Evolutionary conservation across 2,113 vertebrate species (phyloP).

Genomic region (Calyptommatus sinebrachiatus): DNA sequence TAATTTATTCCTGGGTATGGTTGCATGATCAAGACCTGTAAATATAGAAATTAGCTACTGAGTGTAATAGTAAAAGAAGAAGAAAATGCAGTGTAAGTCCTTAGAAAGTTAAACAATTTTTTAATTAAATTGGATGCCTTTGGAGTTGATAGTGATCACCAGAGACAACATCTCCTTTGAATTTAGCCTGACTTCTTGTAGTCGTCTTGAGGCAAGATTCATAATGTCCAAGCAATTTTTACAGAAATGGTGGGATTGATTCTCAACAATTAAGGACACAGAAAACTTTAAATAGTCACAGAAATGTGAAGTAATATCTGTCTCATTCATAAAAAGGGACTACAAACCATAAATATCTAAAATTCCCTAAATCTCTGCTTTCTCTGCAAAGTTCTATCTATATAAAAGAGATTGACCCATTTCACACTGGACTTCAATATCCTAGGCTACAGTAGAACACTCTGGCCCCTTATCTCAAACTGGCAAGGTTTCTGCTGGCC

Average conservation of each 20-base stretch:
- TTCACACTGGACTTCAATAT: too few relatives aligned
- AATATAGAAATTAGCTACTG: slow-evolving; percentile 35
- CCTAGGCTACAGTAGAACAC: too few relatives aligned
- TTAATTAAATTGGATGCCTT: neutral
- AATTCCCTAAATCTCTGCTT: too few relatives aligned
- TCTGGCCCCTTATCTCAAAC: too few relatives aligned
- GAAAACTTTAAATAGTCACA: too few relatives aligned
- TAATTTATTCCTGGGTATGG: slow-evolving; percentile 28
- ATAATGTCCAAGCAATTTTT: neutral
- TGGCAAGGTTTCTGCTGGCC: too few relatives aligned
- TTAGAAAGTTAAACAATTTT: slow-evolving; percentile 32
- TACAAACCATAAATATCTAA: too few relatives aligned
- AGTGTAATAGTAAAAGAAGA: neutral
- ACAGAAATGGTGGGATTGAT: neutral
- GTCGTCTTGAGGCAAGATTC: neutral
- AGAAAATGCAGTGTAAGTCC: neutral
- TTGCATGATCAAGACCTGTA: slow-evolving; percentile 42
- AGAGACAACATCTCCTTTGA: neutral
- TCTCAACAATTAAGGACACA: neutral
- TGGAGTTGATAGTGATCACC: neutral
- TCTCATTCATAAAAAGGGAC: too few relatives aligned
- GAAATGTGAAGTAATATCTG: too few relatives aligned
- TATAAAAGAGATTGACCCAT: too few relatives aligned
- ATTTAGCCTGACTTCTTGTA: neutral
- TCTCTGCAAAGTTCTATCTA: too few relatives aligned